These are phyloP conservation scores for Synergus gifuensis DNA, from an alignment of 2,888 invertebrate species.

Conservation along the genomic window DNA sequence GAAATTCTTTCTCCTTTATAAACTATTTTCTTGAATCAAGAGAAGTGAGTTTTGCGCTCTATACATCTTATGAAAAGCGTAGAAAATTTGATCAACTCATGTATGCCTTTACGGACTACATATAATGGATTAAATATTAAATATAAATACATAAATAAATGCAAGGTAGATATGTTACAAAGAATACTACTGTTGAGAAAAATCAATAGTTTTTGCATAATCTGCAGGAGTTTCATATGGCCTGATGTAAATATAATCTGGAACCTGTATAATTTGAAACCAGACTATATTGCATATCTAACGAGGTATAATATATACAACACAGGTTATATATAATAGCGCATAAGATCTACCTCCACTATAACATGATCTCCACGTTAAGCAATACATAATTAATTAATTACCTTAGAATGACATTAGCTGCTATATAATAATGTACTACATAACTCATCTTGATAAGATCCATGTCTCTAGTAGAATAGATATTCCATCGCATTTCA, in stretches of 20 bases:
- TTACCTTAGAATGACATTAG: constrained; percentile 24
- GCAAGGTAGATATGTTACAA: neutral
- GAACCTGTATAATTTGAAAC: neutral
- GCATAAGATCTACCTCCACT: neutral
- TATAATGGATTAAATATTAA: too few relatives aligned
- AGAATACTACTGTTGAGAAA: neutral
- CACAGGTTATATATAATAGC: neutral
- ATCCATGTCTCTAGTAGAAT: neutral
- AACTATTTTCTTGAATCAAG: constrained; percentile 12
- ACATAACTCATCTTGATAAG: constrained; percentile 25
- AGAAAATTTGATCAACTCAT: neutral
- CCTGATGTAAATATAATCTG: neutral
- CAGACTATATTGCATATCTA: neutral
- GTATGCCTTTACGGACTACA: too few relatives aligned
- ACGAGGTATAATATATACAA: neutral
- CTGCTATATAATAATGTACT: constrained; percentile 2
- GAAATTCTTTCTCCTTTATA: constrained; percentile 16
- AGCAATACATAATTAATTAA: constrained; percentile 35
- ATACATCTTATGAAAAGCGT: neutral
- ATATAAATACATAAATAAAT: too few relatives aligned
- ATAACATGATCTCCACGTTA: constrained; percentile 2
- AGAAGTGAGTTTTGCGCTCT: neutral
- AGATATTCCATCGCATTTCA: neutral
- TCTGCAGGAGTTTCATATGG: neutral
- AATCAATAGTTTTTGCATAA: neutral